A percentile compares a stretch with the other conserved stretches of the same genome.
Conservation (phyloP, 2,888 invertebrate species). For the Philaethria dido region DNA sequence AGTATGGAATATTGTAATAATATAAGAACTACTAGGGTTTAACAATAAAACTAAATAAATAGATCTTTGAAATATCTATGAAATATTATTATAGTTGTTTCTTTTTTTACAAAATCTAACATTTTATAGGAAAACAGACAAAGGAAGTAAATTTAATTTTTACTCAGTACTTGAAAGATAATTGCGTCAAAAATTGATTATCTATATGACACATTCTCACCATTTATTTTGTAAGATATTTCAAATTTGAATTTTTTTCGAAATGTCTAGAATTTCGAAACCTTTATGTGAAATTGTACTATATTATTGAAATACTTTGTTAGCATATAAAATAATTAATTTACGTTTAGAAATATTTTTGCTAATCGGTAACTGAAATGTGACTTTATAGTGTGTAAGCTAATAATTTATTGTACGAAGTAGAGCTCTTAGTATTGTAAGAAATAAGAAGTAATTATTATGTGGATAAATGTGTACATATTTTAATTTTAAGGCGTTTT, state of each 20-base stretch:
- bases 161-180: neutral
- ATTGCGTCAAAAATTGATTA: neutral
- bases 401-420: conserved; percentile 32
- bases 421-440: conserved; percentile 30
- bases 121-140: too few species aligned
- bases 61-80: neutral
- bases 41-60: neutral
- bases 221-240: too few species aligned
- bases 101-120: neutral
- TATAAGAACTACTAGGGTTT: neutral
- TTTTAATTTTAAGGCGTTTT: conserved; percentile 27
- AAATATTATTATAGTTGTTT: too few species aligned
- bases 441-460: neutral
- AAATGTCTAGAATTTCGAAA: too few species aligned
- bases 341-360: conserved; percentile 12
- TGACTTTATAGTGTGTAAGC: conserved; percentile 26
- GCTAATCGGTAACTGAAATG: conserved; percentile 25
- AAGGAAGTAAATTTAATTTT: too few species aligned
- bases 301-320: too few species aligned
- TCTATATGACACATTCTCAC: neutral
- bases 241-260: too few species aligned
- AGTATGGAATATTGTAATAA: too few species aligned
- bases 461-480: conserved; percentile 35
- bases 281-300: too few species aligned
- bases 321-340: neutral